Base-by-base conservation (phyloP, 92 coral and sea anemone species). In the Porites lobata region DNA sequence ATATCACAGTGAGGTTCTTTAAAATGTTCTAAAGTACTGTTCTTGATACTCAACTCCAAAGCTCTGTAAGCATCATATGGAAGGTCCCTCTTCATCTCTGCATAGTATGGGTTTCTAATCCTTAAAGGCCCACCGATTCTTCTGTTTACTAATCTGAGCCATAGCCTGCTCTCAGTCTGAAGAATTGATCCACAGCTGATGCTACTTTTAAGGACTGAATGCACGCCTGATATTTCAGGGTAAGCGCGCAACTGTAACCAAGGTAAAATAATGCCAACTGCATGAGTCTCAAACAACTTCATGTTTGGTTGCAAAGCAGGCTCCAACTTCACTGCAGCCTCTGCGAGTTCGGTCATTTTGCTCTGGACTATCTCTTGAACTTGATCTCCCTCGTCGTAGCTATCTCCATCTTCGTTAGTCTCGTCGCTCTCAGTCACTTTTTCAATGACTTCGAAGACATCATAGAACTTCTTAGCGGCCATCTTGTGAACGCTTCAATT, bases 91-190 rank as follows among this genome's bases (percentile, higher is more conserved):
- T 47, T 59, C 70, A 90, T 82, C 77, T 77, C 90, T 59, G 74
- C 88, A 64, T 73, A 76, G 68, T 77, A 83, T 81, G 92, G 92
- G 87, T 73, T 74, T 79, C 91, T 90, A 47, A 89, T 79, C 67
- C 83, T 84, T 26, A 80, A 88, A 65, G 80, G 89, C 19, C 82
- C 80, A 32, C 79, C 86, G 50, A 84, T 79, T 61, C 88, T 75
- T 78, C 61, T 87, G 8, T 66, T 7, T 14, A 81, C 71, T 43
- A 22, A 32, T 15, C 14, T 21, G 58, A 53, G 58, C 58, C 58
- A 53, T 53, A 26, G 75, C 75, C 75, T 69, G 75, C 75, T 69
- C 32, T 69, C 75, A 26, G n/a, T 29, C 38, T 29, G 3, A 29
- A 29, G 38, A 29, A 29, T 29, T 38, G 74, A 69, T 69, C 74